Evolutionary conservation across 2,888 invertebrate species (phyloP).

Genomic region (Papilio gigon): DNA sequence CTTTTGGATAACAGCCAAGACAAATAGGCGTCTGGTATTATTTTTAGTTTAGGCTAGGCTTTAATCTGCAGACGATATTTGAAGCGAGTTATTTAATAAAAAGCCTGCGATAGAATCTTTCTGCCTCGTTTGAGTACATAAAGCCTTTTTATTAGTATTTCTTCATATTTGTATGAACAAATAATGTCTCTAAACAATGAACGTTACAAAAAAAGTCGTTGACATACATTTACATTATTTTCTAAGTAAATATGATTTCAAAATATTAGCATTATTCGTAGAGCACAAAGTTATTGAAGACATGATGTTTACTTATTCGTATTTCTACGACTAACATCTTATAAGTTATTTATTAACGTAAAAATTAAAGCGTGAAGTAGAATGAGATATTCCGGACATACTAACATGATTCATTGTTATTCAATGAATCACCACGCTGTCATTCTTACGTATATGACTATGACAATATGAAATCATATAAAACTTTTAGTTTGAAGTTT

Average conservation of each 20-base stretch:
- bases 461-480: too few relatives aligned
- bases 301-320: not conserved
- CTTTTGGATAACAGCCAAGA: slow-evolving; percentile 71
- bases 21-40: slow-evolving; percentile 46
- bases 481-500: too few relatives aligned
- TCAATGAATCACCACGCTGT: too few relatives aligned
- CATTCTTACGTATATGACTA: not conserved
- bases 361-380: not conserved
- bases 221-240: slow-evolving; percentile 4
- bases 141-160: not conserved
- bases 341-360: not conserved
- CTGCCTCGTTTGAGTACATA: not conserved
- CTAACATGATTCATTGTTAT: not conserved
- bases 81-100: not conserved
- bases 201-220: not conserved
- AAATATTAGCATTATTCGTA: not conserved
- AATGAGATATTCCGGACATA: not conserved
- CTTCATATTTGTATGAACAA: not conserved
- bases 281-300: not conserved
- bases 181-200: too few relatives aligned
- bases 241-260: slow-evolving; percentile 4
- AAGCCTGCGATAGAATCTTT: not conserved
- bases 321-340: not conserved
- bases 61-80: slow-evolving; percentile 9
- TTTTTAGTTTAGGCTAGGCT: slow-evolving; percentile 32